Evolutionary conservation across 2,888 invertebrate genomes (phyloP).

Genomic region (Drosophila rellima): DNA sequence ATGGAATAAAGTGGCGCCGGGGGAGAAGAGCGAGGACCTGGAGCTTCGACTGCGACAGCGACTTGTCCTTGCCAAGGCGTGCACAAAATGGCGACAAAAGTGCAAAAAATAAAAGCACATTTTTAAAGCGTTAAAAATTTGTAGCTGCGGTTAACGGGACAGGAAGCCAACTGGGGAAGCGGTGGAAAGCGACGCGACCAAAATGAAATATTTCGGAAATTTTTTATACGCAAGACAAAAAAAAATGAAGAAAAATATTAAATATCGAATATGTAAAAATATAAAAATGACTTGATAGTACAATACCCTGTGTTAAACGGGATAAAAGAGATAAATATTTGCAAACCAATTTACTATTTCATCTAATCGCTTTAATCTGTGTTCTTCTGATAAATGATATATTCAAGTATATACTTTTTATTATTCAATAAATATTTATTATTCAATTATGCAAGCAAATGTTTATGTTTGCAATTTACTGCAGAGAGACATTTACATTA

Average conservation of each 20-base stretch:
- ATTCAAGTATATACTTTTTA: too few species aligned
- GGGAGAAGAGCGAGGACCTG: not conserved
- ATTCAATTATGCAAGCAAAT: not conserved
- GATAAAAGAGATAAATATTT: not conserved
- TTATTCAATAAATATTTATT: too few species aligned
- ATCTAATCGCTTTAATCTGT: not conserved
- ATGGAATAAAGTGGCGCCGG: conserved; percentile 7
- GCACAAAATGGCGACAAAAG: conserved; percentile 70
- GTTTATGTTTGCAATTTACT: not conserved
- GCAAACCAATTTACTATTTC: too few species aligned
- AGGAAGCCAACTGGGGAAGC: not conserved
- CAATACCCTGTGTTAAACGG: conserved; percentile 23
- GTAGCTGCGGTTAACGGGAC: conserved; percentile 46
- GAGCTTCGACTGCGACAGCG: conserved; percentile 24
- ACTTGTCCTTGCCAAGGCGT: conserved; percentile 53
- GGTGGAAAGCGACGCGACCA: conserved; percentile 33
- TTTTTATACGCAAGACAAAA: conserved; percentile 32
- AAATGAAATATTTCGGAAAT: conserved; percentile 62
- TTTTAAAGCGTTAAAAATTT: conserved; percentile 72
- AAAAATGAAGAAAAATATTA: conserved; percentile 16
- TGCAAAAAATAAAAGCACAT: conserved; percentile 40
- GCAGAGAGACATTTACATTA: not conserved
- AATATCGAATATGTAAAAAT: conserved; percentile 15
- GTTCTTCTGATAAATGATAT: not conserved
- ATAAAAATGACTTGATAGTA: not conserved